phyloP scores from a whole-genome alignment of 1,140 invertebrate species.

The Octopus sinensis region DNA sequence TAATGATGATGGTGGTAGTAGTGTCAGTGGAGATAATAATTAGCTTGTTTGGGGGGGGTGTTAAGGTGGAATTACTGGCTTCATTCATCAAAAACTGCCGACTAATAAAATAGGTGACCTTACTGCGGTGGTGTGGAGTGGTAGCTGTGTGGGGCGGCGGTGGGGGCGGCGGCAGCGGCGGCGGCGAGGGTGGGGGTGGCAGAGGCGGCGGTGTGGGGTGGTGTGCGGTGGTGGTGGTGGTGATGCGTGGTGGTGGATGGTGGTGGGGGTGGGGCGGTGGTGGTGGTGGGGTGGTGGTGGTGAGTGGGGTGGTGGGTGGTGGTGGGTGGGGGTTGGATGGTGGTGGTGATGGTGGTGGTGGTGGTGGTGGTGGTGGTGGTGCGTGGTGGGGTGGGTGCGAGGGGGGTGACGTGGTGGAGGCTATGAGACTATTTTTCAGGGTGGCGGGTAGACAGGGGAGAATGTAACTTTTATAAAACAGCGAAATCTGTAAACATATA shows the following conservation, averaged over 20 bases:
- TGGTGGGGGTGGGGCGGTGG: too few relatives aligned
- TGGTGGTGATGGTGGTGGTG: background rate
- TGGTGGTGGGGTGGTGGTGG: background rate
- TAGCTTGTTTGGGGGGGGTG: background rate
- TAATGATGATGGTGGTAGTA: background rate
- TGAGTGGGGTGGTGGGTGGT: background rate
- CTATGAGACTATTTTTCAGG: background rate
- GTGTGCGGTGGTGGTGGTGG: background rate
- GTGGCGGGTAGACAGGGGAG: background rate
- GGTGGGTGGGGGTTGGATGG: background rate
- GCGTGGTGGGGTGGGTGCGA: too few relatives aligned
- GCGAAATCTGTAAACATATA: background rate
- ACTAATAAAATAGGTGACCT: background rate
- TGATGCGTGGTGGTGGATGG: background rate
- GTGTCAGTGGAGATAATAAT: background rate
- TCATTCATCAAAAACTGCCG: background rate
- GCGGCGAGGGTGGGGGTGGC: background rate
- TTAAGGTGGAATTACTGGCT: background rate
- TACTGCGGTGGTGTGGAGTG: background rate
- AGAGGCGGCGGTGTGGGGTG: too few relatives aligned
- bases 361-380: background rate
- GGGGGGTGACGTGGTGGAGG: background rate
- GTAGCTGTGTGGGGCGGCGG: background rate
- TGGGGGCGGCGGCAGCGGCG: slow-evolving; percentile 10
- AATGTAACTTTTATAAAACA: background rate